Base-by-base conservation (phyloP, 2,888 invertebrate genomes). In the Yponomeuta evonymella region DNA sequence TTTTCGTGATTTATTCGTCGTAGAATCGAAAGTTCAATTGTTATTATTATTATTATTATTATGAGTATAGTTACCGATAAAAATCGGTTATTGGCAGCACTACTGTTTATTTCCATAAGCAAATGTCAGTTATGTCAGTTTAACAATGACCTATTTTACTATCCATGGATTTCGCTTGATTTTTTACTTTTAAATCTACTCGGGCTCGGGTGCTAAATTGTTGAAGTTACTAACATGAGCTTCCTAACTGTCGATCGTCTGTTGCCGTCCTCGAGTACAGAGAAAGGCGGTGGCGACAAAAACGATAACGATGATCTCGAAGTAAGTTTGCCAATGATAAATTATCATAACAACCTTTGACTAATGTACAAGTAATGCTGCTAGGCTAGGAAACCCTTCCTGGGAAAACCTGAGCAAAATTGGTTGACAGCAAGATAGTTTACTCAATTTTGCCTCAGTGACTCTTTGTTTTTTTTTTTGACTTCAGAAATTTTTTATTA, bases 261-360 rank as follows among this genome's bases (percentile, higher is more conserved):
- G 73, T 75, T 78, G 58, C 76, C 83, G 67, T 78, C 84, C 64
- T 75, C 82, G 12, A 79, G 78, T 43, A 75, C 81, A 5, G 82
- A 82, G 72, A 85, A 83, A 73, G 72, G 74, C 12, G 58, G 29
- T 36, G 72, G 74, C 67, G 83, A 83, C 72, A 76, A 77, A 66
- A 80, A 81, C 29, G 76, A 76, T 58, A 84, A 82, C 75, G 90
- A 89, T 73, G 88, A 87, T 79, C 83, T 91, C 43, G 90, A 90
- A 86, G 90, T 89, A 82, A 74, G 70, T n/a, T 29, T 48, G 15
- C 30, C 30, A 29, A 23, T 23, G n/a, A 29, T n/a, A 64, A 43
- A 5, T 43, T 5, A 43, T 43, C 8, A 43, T 8, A 43, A 5
- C 43, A 43, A 43, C 43, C 43, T 43, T 1, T 43, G 43, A 43